Conservation (phyloP, 2,113 vertebrate species). For the Eublepharis macularius region DNA sequence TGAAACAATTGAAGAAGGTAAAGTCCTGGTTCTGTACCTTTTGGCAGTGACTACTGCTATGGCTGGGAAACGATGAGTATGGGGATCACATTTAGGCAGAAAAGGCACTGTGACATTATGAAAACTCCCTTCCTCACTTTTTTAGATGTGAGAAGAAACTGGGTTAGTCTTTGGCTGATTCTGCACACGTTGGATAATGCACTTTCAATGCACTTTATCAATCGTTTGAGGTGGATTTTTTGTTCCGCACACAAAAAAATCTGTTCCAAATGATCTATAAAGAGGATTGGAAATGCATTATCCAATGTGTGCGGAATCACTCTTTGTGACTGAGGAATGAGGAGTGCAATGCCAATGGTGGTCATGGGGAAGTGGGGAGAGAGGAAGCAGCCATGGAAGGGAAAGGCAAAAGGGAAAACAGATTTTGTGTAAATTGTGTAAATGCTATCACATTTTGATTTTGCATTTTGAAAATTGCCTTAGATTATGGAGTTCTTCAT, state of each 20-base stretch:
- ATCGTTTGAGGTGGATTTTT: too few species aligned
- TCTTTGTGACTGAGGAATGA: too few species aligned
- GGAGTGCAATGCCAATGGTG: too few species aligned
- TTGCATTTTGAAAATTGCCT: not conserved
- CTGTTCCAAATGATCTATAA: too few species aligned
- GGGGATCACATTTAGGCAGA: not conserved
- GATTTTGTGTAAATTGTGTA: not conserved
- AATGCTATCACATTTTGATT: not conserved
- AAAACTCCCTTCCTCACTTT: not conserved
- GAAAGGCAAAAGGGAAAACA: not conserved
- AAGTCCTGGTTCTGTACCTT: not conserved
- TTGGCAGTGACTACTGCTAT: not conserved
- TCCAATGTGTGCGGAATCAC: fast-evolving
- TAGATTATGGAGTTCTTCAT: constrained; percentile 76
- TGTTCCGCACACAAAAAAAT: too few species aligned
- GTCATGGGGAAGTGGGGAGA: not conserved
- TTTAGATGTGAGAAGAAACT: not conserved
- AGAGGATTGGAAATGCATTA: too few species aligned
- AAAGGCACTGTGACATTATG: not conserved
- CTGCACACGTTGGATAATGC: too few species aligned
- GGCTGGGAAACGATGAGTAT: not conserved
- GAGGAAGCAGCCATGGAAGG: not conserved
- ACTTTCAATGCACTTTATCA: too few species aligned
- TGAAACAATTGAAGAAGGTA: constrained; percentile 80
- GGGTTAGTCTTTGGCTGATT: not conserved